Conservation (phyloP, 2,888 invertebrate species). For the Digitonthophagus gazella region DNA sequence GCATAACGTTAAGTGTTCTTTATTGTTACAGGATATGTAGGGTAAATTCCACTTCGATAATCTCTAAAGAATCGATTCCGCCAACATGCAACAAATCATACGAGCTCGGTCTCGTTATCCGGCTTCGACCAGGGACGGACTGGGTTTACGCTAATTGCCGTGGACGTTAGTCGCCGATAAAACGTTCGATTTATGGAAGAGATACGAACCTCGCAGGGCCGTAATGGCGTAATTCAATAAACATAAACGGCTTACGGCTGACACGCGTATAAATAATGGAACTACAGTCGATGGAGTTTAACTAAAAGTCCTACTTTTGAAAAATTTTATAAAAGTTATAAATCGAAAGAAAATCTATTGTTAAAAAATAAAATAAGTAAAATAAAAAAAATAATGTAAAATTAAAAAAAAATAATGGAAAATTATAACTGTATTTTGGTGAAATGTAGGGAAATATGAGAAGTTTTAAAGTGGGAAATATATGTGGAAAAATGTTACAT, state of each 20-base stretch:
- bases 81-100: not conserved
- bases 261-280: not conserved
- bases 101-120: not conserved
- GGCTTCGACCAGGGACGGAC: not conserved
- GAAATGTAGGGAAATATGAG: too few species aligned
- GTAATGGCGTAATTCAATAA: slow-evolving; percentile 49
- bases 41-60: not conserved
- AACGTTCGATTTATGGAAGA: not conserved
- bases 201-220: not conserved
- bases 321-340: too few species aligned
- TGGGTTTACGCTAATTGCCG: not conserved
- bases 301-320: too few species aligned
- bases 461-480: too few species aligned
- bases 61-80: not conserved
- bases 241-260: slow-evolving; percentile 47
- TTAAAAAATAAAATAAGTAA: too few species aligned
- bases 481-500: too few species aligned
- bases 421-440: too few species aligned
- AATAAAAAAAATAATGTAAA: too few species aligned
- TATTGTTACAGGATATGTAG: not conserved
- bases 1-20: too few species aligned
- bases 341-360: too few species aligned
- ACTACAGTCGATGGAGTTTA: too few species aligned
- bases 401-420: too few species aligned
- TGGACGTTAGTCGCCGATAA: not conserved